These are phyloP conservation scores for Zophobas morio DNA, from an alignment of 1,140 invertebrate genomes.

Conservation along the genomic window DNA sequence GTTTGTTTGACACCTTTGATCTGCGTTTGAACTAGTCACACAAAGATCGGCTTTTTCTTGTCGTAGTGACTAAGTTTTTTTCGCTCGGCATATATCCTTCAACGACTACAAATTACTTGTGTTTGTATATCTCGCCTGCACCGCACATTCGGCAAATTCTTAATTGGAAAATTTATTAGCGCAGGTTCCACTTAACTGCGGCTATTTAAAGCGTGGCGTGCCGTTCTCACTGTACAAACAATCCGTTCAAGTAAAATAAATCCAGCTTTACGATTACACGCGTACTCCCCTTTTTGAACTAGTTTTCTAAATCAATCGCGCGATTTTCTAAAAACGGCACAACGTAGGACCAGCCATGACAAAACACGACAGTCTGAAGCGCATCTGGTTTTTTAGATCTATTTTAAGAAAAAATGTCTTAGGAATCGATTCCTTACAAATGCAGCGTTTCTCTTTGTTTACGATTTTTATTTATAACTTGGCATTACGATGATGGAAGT, in stretches of 20 bases:
- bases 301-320: background rate
- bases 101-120: slow-evolving; percentile 7
- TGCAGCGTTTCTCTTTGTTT: slow-evolving; percentile 25
- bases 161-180: slow-evolving; percentile 14
- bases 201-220: slow-evolving; percentile 9
- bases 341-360: background rate
- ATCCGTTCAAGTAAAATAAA: slow-evolving; percentile 31
- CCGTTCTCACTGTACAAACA: slow-evolving; percentile 10
- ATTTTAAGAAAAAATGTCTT: slow-evolving; percentile 26
- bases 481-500: slow-evolving; percentile 8
- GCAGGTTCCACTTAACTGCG: slow-evolving; percentile 12
- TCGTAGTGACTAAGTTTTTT: background rate
- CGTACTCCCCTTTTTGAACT: background rate
- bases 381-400: slow-evolving; percentile 11
- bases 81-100: slow-evolving; percentile 1
- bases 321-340: background rate
- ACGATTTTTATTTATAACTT: slow-evolving; percentile 34
- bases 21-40: background rate
- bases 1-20: slow-evolving; percentile 4
- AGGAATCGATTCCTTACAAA: slow-evolving; percentile 12
- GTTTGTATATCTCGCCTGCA: background rate
- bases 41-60: background rate
- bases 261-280: slow-evolving; percentile 22
- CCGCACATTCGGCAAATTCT: slow-evolving; percentile 6
- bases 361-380: background rate